These are phyloP conservation scores for Caenorhabditis sulstoni DNA, from an alignment of 2,888 invertebrate genomes.

Conservation along the genomic window DNA sequence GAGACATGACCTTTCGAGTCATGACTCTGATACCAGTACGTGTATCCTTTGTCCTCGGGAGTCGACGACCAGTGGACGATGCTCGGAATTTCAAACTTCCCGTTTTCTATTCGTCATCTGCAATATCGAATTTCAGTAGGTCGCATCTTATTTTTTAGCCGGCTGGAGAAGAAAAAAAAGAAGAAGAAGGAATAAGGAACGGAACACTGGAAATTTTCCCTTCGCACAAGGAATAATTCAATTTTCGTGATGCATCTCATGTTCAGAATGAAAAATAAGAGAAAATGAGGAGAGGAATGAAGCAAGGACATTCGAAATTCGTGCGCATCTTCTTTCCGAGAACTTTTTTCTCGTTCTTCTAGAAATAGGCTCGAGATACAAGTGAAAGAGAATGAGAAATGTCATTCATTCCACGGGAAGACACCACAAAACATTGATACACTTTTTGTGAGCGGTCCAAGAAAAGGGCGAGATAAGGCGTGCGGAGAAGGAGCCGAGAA, in stretches of 20 bases:
- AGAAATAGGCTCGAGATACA: background rate
- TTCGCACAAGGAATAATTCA: constrained; percentile 3
- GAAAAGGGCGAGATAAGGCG: constrained; percentile 45
- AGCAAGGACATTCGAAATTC: constrained; percentile 7
- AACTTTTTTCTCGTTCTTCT: background rate
- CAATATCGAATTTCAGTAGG: constrained; percentile 43
- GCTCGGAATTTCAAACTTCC: background rate
- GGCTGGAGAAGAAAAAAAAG: background rate
- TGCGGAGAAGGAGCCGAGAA: constrained; percentile 1
- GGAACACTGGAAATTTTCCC: constrained; percentile 9
- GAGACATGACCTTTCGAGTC: too few relatives aligned
- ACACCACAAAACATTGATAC: constrained; percentile 54
- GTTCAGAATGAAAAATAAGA: constrained; percentile 11
- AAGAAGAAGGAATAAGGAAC: background rate
- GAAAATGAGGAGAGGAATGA: background rate
- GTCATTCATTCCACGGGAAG: constrained; percentile 44
- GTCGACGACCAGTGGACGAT: background rate
- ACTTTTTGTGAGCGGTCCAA: constrained; percentile 23
- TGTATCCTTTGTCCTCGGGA: constrained; percentile 10
- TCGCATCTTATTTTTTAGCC: constrained; percentile 7
- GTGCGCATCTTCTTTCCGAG: background rate
- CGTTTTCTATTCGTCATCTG: constrained; percentile 28
- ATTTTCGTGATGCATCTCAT: constrained; percentile 1
- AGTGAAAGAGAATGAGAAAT: constrained; percentile 22
- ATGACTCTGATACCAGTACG: constrained; percentile 14